Evolutionary conservation across 2,797 vertebrate species (phyloP), one percentile per base, ranked within the genome.

Genomic region (Sebastes taczanowskii): DNA sequence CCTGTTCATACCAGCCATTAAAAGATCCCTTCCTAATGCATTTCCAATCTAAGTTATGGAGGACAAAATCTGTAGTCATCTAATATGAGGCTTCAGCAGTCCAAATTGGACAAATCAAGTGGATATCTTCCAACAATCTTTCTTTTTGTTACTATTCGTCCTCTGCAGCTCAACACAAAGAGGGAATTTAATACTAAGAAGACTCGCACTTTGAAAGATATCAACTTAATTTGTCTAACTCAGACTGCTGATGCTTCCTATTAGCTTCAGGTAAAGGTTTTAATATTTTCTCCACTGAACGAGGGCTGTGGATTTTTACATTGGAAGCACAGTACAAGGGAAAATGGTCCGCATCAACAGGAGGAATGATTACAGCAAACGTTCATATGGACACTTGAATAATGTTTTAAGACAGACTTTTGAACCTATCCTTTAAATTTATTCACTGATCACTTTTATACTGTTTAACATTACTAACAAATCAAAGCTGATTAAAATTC

Each of bases 401-500:
- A 20, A 32, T 67, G 6, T 29, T 35, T 46, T 32, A 6, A n/a
- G 20, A 18, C 23, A 7, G 23, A 49, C 1, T 1, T 49, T 1
- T 18, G 18, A 69, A 29, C 13, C 11, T 60, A 25, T 59, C 27
- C 7, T 56, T 58, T 58, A n/a, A 18, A 42, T 46, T 4, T 1
- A 64, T 20, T 49, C 16, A 46, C 9, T 49, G 13, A 65, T 23
- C 49, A 32, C 29, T 52, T 58, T 61, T 34, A 35, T 11, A 30
- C 16, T 18, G 8, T 59, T 72, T 18, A 77, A 75, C 25, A 67
- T 71, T 52, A 23, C 27, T 64, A 64, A 46, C 5, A 49, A 61
- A 72, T 60, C 5, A 52, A 61, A 78, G 34, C 8, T 27, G 27
- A 86, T 81, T 86, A 11, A 79, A 71, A 78, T 63, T 49, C 52